These are phyloP conservation scores for Leptinotarsa defecta DNA, from an alignment of 1,140 invertebrate genomes.

Conservation along the genomic window DNA sequence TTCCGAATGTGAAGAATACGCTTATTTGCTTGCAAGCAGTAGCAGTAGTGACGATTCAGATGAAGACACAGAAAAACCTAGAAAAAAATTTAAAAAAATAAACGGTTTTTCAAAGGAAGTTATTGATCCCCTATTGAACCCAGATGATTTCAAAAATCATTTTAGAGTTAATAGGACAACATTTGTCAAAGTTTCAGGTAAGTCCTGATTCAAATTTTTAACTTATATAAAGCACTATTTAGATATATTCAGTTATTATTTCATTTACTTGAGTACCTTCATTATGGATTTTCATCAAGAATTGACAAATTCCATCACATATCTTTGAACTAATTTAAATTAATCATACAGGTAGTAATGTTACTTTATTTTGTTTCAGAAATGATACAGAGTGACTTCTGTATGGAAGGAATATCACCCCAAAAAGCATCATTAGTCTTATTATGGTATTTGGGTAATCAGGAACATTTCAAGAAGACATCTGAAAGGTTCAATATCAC, in stretches of 20 bases:
- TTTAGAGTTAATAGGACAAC: conserved; percentile 26
- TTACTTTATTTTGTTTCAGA: conserved; percentile 19
- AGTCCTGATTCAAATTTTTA: not conserved
- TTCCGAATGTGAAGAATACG: conserved; percentile 8
- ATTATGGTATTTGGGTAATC: conserved; percentile 32
- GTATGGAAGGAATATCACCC: conserved; percentile 16
- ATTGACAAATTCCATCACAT: no score
- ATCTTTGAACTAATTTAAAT: not conserved
- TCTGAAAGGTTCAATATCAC: conserved; percentile 31
- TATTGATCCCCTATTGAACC: conserved; percentile 1
- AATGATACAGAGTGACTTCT: conserved; percentile 1
- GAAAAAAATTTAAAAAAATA: not conserved
- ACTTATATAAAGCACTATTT: not conserved
- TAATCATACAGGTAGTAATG: no score
- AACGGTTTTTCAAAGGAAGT: not conserved
- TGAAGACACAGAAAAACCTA: not conserved
- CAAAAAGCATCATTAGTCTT: conserved; percentile 29
- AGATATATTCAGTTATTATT: no score
- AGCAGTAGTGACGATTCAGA: conserved; percentile 5
- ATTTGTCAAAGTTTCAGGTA: conserved; percentile 9
- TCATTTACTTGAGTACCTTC: no score
- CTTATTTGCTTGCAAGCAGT: conserved; percentile 8
- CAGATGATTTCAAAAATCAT: conserved; percentile 21
- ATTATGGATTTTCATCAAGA: no score
- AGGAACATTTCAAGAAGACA: conserved; percentile 33